Evolutionary conservation across 2,113 vertebrate species (phyloP).

Genomic region (Rattus rattus): DNA sequence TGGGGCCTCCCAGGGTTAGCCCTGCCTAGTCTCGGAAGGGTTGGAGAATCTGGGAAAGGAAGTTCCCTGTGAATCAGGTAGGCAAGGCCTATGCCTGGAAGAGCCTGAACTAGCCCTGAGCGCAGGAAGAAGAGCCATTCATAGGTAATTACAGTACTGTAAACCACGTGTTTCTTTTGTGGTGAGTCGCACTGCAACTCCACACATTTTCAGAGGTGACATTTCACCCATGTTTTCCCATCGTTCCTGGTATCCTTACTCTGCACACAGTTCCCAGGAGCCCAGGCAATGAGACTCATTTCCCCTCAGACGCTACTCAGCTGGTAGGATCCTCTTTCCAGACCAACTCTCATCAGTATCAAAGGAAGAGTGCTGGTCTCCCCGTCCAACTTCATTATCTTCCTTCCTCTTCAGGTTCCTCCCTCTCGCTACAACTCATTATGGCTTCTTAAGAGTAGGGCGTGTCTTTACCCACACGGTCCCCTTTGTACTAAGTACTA

Average conservation of each 20-base stretch:
- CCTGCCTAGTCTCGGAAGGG: background rate
- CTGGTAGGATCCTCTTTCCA: background rate
- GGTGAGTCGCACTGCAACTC: background rate
- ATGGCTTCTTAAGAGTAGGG: background rate
- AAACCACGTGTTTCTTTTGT: background rate
- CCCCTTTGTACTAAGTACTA: background rate
- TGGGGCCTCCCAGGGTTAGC: background rate
- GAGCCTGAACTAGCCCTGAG: background rate
- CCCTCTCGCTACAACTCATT: background rate
- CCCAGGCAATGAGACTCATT: background rate
- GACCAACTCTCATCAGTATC: background rate
- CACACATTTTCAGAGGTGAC: background rate
- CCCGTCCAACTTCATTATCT: background rate
- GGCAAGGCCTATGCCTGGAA: background rate
- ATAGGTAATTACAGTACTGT: background rate
- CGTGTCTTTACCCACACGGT: background rate
- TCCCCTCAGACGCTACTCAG: background rate
- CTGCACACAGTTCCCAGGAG: background rate
- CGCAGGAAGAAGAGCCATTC: background rate
- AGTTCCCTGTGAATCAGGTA: background rate
- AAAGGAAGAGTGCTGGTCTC: background rate
- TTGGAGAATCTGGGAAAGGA: background rate
- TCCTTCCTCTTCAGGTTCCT: background rate
- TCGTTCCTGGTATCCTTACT: background rate
- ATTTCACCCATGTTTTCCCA: background rate